Conservation (phyloP, 2,888 invertebrate genomes). For the Macrosoma leucophasiata region DNA sequence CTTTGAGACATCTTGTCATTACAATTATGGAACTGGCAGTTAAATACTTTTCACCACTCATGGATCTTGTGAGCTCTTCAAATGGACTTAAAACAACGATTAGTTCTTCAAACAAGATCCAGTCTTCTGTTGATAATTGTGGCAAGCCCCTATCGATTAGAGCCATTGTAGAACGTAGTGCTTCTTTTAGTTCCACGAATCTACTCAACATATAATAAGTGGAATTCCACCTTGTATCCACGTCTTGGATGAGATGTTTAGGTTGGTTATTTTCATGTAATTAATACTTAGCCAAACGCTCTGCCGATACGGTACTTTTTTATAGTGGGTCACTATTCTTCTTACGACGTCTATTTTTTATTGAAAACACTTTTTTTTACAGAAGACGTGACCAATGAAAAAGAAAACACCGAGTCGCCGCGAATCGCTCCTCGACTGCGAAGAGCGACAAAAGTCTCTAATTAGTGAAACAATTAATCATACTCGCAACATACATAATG, state of each 20-base stretch:
- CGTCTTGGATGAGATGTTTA: constrained; percentile 12
- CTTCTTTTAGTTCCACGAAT: constrained; percentile 4
- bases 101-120: neutral
- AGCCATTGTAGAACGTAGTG: neutral
- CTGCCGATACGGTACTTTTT: constrained; percentile 16
- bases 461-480: too few species aligned
- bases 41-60: constrained; percentile 23
- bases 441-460: too few species aligned
- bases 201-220: constrained; percentile 23
- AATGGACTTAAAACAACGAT: neutral
- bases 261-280: constrained; percentile 10
- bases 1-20: constrained; percentile 23
- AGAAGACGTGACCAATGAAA: too few species aligned
- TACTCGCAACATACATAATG: too few species aligned
- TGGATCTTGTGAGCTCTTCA: neutral
- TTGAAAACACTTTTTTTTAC: too few species aligned
- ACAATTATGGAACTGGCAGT: constrained; percentile 23
- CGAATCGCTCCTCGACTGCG: too few species aligned
- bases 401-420: too few species aligned
- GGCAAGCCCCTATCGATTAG: neutral
- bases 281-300: constrained; percentile 15
- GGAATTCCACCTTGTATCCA: constrained; percentile 22
- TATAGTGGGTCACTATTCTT: too few species aligned
- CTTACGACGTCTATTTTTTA: too few species aligned
- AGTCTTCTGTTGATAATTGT: neutral